phyloP scores from a whole-genome alignment of 2,888 invertebrate genomes.

The Meloe dianella region DNA sequence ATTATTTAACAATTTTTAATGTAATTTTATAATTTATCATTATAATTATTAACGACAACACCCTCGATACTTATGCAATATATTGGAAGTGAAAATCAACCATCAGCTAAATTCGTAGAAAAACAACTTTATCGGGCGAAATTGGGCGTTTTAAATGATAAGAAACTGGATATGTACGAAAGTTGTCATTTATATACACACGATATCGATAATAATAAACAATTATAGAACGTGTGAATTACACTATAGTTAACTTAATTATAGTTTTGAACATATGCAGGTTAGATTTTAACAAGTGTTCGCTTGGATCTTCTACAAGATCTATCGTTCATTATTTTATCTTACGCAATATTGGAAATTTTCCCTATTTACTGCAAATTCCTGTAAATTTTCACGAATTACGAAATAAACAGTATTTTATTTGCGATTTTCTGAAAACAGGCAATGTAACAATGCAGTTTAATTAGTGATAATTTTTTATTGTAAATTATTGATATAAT shows the following conservation, averaged over 20 bases:
- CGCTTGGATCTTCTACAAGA: neutral
- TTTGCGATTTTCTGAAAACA: neutral
- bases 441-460: neutral
- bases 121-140: too few species aligned
- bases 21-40: neutral
- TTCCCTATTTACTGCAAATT: neutral
- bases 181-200: neutral
- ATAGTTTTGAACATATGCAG: conserved; percentile 13
- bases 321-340: conserved; percentile 6
- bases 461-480: neutral
- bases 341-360: conserved; percentile 12
- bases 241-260: conserved; percentile 12
- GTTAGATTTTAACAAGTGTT: conserved; percentile 12
- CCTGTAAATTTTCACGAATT: neutral
- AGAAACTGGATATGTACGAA: neutral
- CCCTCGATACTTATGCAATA: neutral
- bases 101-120: neutral
- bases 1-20: conserved; percentile 1
- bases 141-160: neutral
- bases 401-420: neutral
- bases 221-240: conserved; percentile 7
- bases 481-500: conserved; percentile 20
- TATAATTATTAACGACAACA: neutral
- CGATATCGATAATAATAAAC: neutral
- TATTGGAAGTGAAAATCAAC: neutral